Base-by-base conservation (phyloP, 2,888 invertebrate genomes). In the Boloria selene region DNA sequence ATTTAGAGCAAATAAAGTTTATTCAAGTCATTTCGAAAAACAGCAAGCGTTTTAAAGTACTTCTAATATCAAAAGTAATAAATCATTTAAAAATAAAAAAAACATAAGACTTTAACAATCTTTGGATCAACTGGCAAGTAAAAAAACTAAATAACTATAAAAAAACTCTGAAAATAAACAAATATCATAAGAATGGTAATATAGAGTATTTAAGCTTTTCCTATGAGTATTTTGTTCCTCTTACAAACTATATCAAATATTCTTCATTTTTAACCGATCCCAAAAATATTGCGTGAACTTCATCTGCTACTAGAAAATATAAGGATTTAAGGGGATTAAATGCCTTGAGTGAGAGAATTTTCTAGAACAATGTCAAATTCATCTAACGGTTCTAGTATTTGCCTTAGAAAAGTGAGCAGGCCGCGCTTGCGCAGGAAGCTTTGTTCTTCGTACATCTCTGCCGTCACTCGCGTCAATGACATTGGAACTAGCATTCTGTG, bases 401-500 rank as follows among this genome's bases (percentile, higher is more conserved):
- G 97, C 73, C 96, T 94, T 67, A 98, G 94, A 90, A 98, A 98
- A 74, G 96, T 97, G 69, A 97, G 94, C 49, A 98, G 93, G 64
- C 96, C 96, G 62, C 96, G 94, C 79, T 97, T 97, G 65, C 99
- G 94, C 69, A 99, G 93, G 86, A 99, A 99, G 62, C 99, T 98
- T 76, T 96, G 95, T 81, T 99, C 98, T 82, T 99, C 99, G 82
- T 98, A 99, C 97, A 99, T 97, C 81, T 98, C 98, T 7, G 93
- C 86, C 0, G 98, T 98, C 5, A 97, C 96, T 70, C 97, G 96
- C 17, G 97, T 96, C 78, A 95, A 93, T 2, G 98, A 96, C 95
- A 99, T 96, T 56, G 98, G 96, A n/a, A 96, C 95, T 64, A 99
- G 91, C 95, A 98, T 97, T 65, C 97, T 95, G 81, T 98, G 97